Evolutionary conservation across 2,888 invertebrate species (phyloP).

Genomic region (Neuroscelio doddi): DNA sequence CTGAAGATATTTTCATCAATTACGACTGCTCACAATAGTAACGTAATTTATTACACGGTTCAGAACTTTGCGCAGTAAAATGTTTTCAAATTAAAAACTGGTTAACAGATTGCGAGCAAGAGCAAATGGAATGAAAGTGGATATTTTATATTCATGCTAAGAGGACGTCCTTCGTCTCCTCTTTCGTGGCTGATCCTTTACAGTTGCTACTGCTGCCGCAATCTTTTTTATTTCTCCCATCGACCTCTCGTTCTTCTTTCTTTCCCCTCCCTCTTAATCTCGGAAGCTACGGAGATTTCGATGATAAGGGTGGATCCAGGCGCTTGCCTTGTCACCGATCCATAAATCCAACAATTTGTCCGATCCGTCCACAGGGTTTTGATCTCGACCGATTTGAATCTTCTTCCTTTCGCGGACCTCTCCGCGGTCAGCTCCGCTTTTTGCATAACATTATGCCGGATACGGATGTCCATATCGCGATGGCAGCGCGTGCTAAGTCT

Average conservation of each 20-base stretch:
- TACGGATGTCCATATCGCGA: conserved; percentile 46
- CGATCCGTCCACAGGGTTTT: conserved; percentile 64
- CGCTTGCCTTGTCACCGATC: conserved; percentile 65
- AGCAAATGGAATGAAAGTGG: conserved; percentile 22
- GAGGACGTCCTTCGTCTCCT: conserved; percentile 22
- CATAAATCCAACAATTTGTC: conserved; percentile 71
- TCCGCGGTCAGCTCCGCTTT: conserved; percentile 41
- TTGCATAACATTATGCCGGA: conserved; percentile 62
- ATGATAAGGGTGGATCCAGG: conserved; percentile 62
- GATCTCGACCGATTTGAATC: conserved; percentile 65
- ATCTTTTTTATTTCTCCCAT: conserved; percentile 21
- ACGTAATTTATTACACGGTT: conserved; percentile 12
- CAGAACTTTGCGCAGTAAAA: conserved; percentile 3
- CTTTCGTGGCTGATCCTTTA: conserved; percentile 50
- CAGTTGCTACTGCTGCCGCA: conserved; percentile 24
- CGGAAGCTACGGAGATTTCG: conserved; percentile 66
- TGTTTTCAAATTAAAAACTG: conserved; percentile 8
- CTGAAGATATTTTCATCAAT: conserved; percentile 7
- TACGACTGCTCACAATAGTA: conserved; percentile 9
- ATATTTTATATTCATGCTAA: conserved; percentile 31
- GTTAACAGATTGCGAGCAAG: conserved; percentile 15
- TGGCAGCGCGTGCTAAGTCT: conserved; percentile 31
- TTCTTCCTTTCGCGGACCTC: conserved; percentile 43
- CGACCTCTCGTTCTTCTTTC: conserved; percentile 24
- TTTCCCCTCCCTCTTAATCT: conserved; percentile 51